Evolutionary conservation across 2,113 vertebrate genomes (phyloP).

Genomic region (Lota lota): DNA sequence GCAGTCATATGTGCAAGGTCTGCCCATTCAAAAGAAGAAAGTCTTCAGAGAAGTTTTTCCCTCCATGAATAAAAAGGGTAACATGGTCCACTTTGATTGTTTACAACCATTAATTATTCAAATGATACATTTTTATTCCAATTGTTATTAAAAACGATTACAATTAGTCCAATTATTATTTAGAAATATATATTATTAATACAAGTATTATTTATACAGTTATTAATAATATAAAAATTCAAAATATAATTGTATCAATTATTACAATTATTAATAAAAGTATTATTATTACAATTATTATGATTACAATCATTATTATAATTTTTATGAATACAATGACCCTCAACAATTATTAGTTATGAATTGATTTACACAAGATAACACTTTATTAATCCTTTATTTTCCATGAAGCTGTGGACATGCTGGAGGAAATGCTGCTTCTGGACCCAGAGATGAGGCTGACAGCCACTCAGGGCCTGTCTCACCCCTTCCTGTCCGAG

Average conservation of each 20-base stretch:
- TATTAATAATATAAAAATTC: no score
- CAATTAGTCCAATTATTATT: background rate
- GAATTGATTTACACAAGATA: no score
- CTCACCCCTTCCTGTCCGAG: slow-evolving; percentile 73
- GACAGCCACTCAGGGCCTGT: slow-evolving; percentile 68
- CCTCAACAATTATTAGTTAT: no score
- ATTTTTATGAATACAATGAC: no score
- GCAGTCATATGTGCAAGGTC: slow-evolving; percentile 70
- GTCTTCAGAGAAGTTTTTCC: slow-evolving; percentile 73
- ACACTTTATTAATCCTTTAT: background rate
- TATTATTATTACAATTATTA: no score
- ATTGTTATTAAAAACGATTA: background rate
- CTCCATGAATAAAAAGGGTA: slow-evolving; percentile 61
- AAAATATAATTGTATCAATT: no score
- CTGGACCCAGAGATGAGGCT: slow-evolving; percentile 76
- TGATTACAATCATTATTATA: no score
- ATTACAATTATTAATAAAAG: no score
- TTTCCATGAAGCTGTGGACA: slow-evolving; percentile 52
- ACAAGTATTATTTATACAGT: no score
- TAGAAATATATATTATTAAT: background rate
- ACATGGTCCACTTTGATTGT: background rate
- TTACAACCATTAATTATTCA: background rate
- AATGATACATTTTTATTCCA: background rate
- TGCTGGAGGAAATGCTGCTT: slow-evolving; percentile 76
- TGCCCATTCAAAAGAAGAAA: slow-evolving; percentile 73